Base-by-base conservation (phyloP, 2,888 invertebrate species). In the Pinctada fucata region DNA sequence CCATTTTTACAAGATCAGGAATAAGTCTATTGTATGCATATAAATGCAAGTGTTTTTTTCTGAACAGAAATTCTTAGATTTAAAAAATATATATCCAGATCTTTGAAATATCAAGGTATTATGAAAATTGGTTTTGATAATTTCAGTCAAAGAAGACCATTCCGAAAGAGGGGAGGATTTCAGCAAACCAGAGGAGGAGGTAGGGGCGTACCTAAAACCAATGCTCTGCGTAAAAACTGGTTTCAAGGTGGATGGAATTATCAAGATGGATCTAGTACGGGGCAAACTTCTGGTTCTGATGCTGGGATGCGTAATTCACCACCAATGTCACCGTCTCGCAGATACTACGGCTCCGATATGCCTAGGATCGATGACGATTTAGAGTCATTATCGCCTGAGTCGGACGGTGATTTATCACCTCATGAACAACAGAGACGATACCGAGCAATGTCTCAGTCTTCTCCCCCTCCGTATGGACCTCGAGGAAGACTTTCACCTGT, bases 271-370 rank as follows among this genome's bases (percentile, higher is more conserved):
- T 31, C 75, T 47, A 52, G 75, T 50, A 45, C 73, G 8, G 64
- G 48, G 16, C 58, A 6, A 10, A 6, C 58, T 58, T 58, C 58
- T 1, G 58, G 58, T 6, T 58, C 58, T 58, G 64, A 63, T n/a
- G 45, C 70, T 10, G 64, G 2, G 45, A 71, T 51, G 47, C 31
- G 67, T 4, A 63, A 58, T 51, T 69, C 75, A 2, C 75, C 75
- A 31, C 66, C 65, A 16, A 58, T 68, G 2, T 79, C 79, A 4
- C 79, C 79, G 8, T 31, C 75, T 45, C 70, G 70, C 10, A 64
- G 75, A 66, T 79, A 69, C 70, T 79, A 75, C 51, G 49, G 49
- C 3, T 69, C 79, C n/a, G 79, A 79, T 50, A 13, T 49, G 8
- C 73, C 74, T 6, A 47, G 63, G 10, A 47, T 48, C 13, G 47